A percentile compares a stretch with the other conserved stretches of the same genome.
phyloP scores from a whole-genome alignment of 2,888 invertebrate genomes.

The Laothoe populi region DNA sequence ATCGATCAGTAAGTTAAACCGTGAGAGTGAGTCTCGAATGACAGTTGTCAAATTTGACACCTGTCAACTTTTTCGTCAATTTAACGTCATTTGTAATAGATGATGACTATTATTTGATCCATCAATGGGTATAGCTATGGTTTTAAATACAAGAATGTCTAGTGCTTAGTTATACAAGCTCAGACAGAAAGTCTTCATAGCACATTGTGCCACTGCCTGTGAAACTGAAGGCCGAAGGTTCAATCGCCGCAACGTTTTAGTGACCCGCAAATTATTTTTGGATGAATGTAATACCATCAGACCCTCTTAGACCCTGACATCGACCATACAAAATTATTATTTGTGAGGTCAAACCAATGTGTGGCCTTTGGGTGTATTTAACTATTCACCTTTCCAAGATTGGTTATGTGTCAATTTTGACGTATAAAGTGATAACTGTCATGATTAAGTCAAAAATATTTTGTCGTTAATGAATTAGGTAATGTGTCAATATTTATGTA shows the following conservation, averaged over 20 bases:
- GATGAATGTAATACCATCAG: background rate
- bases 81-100: too few species aligned
- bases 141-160: too few species aligned
- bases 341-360: background rate
- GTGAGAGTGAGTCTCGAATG: too few species aligned
- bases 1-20: too few species aligned
- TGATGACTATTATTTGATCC: too few species aligned
- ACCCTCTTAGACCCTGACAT: background rate
- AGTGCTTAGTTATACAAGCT: too few species aligned
- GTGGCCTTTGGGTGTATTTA: background rate
- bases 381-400: too few species aligned
- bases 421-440: too few species aligned
- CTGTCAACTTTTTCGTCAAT: constrained; percentile 25
- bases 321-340: background rate
- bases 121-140: too few species aligned
- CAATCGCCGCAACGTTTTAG: too few species aligned
- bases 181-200: background rate
- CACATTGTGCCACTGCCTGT: background rate
- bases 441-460: too few species aligned
- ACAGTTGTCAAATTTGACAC: constrained; percentile 31
- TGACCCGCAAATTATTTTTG: background rate
- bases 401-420: background rate
- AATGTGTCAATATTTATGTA: background rate
- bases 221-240: background rate
- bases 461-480: too few species aligned